phyloP scores from a whole-genome alignment of 2,113 vertebrate genomes.

The Thalassoma bifasciatum region DNA sequence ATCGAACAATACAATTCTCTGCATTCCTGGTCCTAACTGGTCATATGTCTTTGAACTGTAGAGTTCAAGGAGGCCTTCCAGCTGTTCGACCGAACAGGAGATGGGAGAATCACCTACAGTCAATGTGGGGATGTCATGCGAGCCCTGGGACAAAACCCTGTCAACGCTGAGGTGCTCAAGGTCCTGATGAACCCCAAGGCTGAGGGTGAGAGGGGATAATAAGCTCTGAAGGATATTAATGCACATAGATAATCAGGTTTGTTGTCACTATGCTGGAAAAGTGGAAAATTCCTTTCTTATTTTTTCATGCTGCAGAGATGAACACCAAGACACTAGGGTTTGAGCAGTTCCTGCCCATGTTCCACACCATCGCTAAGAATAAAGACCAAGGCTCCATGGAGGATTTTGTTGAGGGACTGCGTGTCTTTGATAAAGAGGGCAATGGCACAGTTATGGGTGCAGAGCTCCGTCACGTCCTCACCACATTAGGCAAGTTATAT shows the following conservation, averaged over 20 bases:
- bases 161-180: constrained; percentile 95
- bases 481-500: constrained; percentile 87
- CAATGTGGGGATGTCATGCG: constrained; percentile 96
- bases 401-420: constrained; percentile 93
- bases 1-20: neutral
- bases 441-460: constrained; percentile 97
- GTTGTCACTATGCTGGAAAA: neutral
- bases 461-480: constrained; percentile 94
- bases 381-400: constrained; percentile 96
- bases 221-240: neutral
- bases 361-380: constrained; percentile 95
- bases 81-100: constrained; percentile 93
- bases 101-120: constrained; percentile 91
- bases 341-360: constrained; percentile 97
- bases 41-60: constrained; percentile 62
- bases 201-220: constrained; percentile 84
- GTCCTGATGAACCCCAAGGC: constrained; percentile 95
- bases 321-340: constrained; percentile 92
- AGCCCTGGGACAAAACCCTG: constrained; percentile 95
- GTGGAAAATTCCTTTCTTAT: neutral
- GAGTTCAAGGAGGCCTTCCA: constrained; percentile 97
- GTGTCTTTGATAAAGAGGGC: constrained; percentile 97
- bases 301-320: constrained; percentile 85
- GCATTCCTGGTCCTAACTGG: neutral
- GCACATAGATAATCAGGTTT: neutral